phyloP scores from a whole-genome alignment of 1,140 invertebrate species.

The Colletes latitarsis region DNA sequence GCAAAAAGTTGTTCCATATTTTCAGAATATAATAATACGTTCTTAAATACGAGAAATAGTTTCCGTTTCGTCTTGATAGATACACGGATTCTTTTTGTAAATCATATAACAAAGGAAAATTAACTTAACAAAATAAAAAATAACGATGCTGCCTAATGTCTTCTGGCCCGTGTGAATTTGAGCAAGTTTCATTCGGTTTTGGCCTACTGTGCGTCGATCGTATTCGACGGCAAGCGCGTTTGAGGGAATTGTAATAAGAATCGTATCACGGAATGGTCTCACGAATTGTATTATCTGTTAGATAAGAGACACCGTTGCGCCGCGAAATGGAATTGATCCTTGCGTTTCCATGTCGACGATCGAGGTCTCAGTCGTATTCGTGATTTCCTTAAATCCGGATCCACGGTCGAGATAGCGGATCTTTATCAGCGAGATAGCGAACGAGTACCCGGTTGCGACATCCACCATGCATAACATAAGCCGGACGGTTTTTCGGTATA shows the following conservation, averaged over 20 bases:
- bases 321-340: conserved; percentile 10
- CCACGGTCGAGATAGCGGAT: conserved; percentile 41
- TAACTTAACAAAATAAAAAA: too few relatives aligned
- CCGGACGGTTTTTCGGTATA: conserved; percentile 52
- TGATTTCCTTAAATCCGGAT: conserved; percentile 36
- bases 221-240: too few relatives aligned
- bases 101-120: too few relatives aligned
- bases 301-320: not conserved
- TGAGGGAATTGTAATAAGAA: not conserved
- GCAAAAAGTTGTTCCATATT: too few relatives aligned
- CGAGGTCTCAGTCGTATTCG: not conserved
- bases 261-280: not conserved
- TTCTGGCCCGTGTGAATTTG: too few relatives aligned
- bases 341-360: conserved; percentile 7
- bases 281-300: not conserved
- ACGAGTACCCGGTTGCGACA: conserved; percentile 22
- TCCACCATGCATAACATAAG: conserved; percentile 70
- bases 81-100: too few relatives aligned
- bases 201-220: too few relatives aligned
- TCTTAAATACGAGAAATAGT: too few relatives aligned
- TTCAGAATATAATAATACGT: too few relatives aligned
- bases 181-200: too few relatives aligned
- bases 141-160: too few relatives aligned
- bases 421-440: conserved; percentile 57
- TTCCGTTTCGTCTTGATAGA: too few relatives aligned